Percentiles rank a stretch among this genome's conserved stretches.
These are phyloP conservation scores for Acrobasis repandana DNA, from an alignment of 2,888 invertebrate genomes.

Conservation along the genomic window DNA sequence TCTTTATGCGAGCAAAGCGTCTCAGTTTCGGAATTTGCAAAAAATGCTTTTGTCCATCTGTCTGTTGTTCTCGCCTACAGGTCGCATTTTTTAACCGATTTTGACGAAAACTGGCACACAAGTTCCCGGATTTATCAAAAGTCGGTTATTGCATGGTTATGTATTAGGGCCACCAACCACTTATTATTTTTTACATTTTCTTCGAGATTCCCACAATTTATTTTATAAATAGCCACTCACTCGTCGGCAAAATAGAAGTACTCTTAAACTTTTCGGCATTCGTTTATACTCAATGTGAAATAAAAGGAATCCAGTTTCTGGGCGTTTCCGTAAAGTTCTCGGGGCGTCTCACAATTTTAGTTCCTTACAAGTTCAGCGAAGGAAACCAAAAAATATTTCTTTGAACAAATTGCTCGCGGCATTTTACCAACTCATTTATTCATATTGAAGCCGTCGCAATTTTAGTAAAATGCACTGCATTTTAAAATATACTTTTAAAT, in stretches of 20 bases:
- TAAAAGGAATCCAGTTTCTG: conserved; percentile 10
- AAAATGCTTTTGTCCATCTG: no score
- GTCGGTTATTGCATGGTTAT: no score
- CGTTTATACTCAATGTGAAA: conserved; percentile 9
- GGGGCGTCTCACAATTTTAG: conserved; percentile 16
- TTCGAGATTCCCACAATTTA: not conserved
- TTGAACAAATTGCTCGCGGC: conserved; percentile 39
- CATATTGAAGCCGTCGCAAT: conserved; percentile 36
- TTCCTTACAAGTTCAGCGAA: conserved; percentile 30
- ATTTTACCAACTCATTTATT: conserved; percentile 34
- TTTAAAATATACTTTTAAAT: conserved; percentile 28
- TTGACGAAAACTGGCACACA: no score
- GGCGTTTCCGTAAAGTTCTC: conserved; percentile 5
- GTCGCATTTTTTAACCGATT: no score
- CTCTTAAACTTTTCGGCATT: not conserved
- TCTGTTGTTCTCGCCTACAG: no score
- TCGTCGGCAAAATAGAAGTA: not conserved
- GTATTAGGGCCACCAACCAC: no score
- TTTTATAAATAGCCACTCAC: not conserved
- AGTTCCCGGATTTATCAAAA: no score
- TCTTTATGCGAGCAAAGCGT: no score
- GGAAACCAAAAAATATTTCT: conserved; percentile 33
- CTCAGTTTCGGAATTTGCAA: no score
- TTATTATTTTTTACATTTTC: no score
- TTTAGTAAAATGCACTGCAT: conserved; percentile 44